Conservation (phyloP, 2,113 vertebrate species). For the Amazona guildingii region DNA sequence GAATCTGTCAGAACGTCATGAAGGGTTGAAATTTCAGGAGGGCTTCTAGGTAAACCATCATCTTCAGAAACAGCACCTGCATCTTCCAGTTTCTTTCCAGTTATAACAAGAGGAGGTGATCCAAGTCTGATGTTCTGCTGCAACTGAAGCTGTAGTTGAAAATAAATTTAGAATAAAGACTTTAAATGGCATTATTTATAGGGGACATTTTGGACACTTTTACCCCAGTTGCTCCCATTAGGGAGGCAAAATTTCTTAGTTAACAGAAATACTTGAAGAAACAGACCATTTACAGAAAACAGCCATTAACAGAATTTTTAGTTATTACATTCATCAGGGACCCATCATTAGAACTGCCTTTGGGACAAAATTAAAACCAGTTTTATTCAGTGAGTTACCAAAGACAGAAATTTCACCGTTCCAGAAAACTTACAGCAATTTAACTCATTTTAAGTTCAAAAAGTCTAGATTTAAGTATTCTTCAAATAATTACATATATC, state of each 20-base stretch:
- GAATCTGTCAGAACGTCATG: slow-evolving; percentile 57
- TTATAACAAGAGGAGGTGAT: slow-evolving; percentile 74
- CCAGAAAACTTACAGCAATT: not conserved
- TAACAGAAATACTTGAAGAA: not conserved
- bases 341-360: not conserved
- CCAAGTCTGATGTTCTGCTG: slow-evolving; percentile 79
- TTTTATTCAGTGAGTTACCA: not conserved
- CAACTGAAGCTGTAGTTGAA: slow-evolving; percentile 68
- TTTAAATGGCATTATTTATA: not conserved
- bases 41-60: slow-evolving; percentile 79
- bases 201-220: not conserved
- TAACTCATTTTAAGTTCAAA: not conserved
- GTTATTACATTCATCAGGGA: not conserved
- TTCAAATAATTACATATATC: not conserved
- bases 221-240: not conserved
- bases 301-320: not conserved
- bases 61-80: slow-evolving; percentile 76
- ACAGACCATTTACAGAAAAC: not conserved
- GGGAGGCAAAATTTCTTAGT: not conserved
- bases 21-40: slow-evolving; percentile 75
- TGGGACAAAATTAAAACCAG: not conserved
- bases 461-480: not conserved
- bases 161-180: not conserved
- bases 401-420: not conserved
- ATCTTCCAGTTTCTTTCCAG: slow-evolving; percentile 76